Evolutionary conservation across 1,140 invertebrate genomes (phyloP).

Genomic region (Habropoda laboriosa): DNA sequence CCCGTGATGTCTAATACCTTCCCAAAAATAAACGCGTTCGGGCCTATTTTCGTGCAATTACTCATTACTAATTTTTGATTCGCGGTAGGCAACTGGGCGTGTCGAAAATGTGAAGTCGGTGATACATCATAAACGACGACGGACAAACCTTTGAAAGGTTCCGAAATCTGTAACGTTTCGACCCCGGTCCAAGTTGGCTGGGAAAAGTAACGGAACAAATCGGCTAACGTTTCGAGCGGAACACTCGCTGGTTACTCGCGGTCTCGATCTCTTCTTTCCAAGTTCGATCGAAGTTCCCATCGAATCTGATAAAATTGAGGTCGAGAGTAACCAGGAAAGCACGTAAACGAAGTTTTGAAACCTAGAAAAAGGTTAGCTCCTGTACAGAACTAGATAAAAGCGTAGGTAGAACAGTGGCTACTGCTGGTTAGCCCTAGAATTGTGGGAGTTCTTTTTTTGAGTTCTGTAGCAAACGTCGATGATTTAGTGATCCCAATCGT

Average conservation of each 20-base stretch:
- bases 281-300: neutral
- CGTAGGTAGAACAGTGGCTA: conserved; percentile 60
- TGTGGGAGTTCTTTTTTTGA: conserved; percentile 60
- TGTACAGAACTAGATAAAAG: conserved; percentile 43
- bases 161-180: neutral
- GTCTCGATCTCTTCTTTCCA: neutral
- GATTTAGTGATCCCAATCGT: conserved; percentile 59
- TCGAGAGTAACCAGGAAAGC: neutral
- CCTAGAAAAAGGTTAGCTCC: conserved; percentile 21
- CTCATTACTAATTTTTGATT: conserved; percentile 39
- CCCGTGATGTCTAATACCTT: conserved; percentile 24
- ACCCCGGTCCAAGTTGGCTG: neutral
- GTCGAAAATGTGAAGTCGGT: conserved; percentile 26
- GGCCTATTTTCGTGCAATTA: conserved; percentile 54
- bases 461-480: conserved; percentile 62
- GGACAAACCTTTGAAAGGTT: neutral
- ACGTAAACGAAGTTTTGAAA: neutral
- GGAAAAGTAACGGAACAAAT: conserved; percentile 1
- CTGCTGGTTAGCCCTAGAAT: conserved; percentile 51
- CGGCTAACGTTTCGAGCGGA: neutral
- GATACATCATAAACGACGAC: conserved; percentile 35
- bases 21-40: conserved; percentile 43
- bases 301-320: neutral
- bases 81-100: conserved; percentile 6
- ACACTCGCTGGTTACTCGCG: neutral